phyloP scores from a whole-genome alignment of 2,797 vertebrate genomes.

The Phaenicophaeus curvirostris region DNA sequence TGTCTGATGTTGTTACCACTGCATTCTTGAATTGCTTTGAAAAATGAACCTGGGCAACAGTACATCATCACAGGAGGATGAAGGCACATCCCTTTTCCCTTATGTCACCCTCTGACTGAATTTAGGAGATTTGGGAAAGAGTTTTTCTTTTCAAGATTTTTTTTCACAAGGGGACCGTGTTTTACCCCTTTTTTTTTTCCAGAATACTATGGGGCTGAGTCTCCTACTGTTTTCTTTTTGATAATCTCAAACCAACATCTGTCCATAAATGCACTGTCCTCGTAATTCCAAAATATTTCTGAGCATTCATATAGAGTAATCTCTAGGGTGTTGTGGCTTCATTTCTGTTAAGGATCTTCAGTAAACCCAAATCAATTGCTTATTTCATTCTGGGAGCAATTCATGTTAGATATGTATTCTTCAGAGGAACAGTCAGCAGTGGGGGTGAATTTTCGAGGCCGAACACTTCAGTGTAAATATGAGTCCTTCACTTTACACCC shows the following conservation, averaged over 20 bases:
- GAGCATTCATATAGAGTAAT: background rate
- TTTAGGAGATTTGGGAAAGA: background rate
- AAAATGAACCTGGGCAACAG: background rate
- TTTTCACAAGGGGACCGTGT: rapidly evolving
- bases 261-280: background rate
- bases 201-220: background rate
- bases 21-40: background rate
- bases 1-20: background rate
- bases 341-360: background rate
- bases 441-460: background rate
- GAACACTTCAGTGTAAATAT: background rate
- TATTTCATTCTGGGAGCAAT: background rate
- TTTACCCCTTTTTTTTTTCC: background rate
- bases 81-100: background rate
- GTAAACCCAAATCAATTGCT: background rate
- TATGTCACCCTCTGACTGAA: background rate
- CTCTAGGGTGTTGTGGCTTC: background rate
- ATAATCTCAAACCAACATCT: background rate
- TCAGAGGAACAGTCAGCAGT: background rate
- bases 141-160: background rate
- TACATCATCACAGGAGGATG: background rate
- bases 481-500: background rate
- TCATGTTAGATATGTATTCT: background rate
- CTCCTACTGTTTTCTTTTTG: background rate
- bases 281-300: background rate